Evolutionary conservation across 2,113 vertebrate species (phyloP).

Genomic region (Hyperopisus bebe): DNA sequence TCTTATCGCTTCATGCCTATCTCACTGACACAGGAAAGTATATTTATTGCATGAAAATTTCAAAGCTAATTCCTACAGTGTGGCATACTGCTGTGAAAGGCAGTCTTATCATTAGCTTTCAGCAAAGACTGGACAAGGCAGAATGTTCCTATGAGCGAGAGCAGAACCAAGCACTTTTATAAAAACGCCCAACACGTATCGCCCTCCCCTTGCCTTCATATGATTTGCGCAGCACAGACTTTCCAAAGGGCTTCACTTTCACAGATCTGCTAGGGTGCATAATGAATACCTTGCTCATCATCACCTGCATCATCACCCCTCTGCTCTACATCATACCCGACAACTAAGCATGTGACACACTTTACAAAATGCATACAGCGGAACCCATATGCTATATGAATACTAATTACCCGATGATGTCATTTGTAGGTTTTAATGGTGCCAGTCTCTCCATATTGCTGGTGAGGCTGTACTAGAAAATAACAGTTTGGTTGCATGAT

Average conservation of each 20-base stretch:
- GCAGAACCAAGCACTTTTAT: not conserved
- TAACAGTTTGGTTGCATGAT: not conserved
- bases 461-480: not conserved
- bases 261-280: not conserved
- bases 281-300: not conserved
- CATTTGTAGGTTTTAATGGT: not conserved
- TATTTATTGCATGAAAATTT: not conserved
- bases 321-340: not conserved
- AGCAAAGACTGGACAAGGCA: not conserved
- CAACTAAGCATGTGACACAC: not conserved
- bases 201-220: not conserved
- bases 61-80: constrained; percentile 4
- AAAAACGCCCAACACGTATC: not conserved
- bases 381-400: not conserved
- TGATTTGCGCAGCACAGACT: not conserved
- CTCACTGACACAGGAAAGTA: not conserved
- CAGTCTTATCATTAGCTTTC: not conserved
- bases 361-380: not conserved
- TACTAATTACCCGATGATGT: not conserved
- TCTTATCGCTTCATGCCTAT: not conserved
- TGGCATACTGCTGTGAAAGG: not conserved
- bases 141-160: not conserved
- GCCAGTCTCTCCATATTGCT: constrained; percentile 1
- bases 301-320: not conserved
- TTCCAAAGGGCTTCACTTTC: not conserved